These are phyloP conservation scores for Platorchestia sp. DNA, from an alignment of 1,140 invertebrate genomes.

Conservation along the genomic window DNA sequence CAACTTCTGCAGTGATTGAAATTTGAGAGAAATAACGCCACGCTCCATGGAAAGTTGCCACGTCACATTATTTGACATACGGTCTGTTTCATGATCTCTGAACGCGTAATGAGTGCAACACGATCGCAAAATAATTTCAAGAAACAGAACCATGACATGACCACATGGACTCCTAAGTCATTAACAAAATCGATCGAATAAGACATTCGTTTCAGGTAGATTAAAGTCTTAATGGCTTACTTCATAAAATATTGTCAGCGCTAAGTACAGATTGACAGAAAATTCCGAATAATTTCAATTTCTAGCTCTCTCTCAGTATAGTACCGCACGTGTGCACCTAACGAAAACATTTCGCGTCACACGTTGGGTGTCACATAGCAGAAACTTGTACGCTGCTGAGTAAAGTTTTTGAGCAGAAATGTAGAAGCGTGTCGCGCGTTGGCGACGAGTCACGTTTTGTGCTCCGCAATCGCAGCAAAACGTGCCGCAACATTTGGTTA, in stretches of 20 bases:
- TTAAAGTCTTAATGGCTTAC: neutral
- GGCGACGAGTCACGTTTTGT: neutral
- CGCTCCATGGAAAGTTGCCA: neutral
- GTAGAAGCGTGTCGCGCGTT: neutral
- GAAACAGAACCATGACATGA: neutral
- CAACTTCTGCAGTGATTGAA: neutral
- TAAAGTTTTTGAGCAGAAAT: neutral
- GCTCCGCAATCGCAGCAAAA: constrained; percentile 1
- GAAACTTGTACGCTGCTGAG: neutral
- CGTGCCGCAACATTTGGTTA: constrained; percentile 8
- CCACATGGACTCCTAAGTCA: neutral
- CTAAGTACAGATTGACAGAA: neutral
- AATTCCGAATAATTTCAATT: neutral
- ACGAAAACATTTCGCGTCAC: neutral
- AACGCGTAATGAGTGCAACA: neutral
- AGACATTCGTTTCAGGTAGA: neutral
- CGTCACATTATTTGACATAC: neutral
- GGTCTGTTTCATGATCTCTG: neutral
- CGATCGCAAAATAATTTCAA: neutral
- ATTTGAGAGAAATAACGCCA: neutral
- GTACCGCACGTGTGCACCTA: neutral
- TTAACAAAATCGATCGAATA: neutral
- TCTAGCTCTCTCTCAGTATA: neutral
- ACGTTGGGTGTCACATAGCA: neutral
- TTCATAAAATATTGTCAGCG: neutral